Percentiles rank a stretch among this genome's conserved stretches.
Evolutionary conservation across 1,140 invertebrate species (phyloP).

Genomic region (Caenorhabditis latens): DNA sequence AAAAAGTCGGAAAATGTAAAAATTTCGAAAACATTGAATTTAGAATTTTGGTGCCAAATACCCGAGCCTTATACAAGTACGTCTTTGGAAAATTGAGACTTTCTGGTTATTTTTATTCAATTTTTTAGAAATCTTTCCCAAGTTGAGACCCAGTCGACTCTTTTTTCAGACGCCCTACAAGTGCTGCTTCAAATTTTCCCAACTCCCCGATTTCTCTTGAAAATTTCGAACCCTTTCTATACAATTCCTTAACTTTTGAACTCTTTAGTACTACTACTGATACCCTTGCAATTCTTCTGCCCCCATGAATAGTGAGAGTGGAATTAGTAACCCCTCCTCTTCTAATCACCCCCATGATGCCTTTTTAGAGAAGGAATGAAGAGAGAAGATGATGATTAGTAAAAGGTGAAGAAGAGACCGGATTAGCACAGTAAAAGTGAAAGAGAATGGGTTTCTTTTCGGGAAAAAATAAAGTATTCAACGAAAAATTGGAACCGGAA

Average conservation of each 20-base stretch:
- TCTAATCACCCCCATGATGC: neutral
- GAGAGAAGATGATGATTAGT: neutral
- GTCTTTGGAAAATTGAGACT: no score
- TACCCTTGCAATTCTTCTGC: neutral
- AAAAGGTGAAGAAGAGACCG: neutral
- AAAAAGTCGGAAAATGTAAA: no score
- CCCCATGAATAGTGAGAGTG: neutral
- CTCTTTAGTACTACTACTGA: neutral
- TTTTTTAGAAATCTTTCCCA: no score
- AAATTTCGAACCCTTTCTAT: neutral
- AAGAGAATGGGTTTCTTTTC: neutral
- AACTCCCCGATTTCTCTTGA: neutral
- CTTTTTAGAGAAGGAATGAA: neutral
- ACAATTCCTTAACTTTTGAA: neutral
- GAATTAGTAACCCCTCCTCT: conserved; percentile 27
- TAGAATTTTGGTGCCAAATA: no score
- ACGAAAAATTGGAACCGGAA: neutral
- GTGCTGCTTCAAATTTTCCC: neutral
- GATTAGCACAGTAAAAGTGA: conserved; percentile 32
- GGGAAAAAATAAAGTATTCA: neutral
- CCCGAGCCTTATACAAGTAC: no score
- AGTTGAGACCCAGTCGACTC: no score
- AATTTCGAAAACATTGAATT: no score
- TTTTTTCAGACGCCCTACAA: no score
- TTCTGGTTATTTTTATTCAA: no score